A percentile compares a stretch with the other conserved stretches of the same genome.
Conservation (phyloP, 92 coral and sea anemone species). For the Nematostella vectensis region DNA sequence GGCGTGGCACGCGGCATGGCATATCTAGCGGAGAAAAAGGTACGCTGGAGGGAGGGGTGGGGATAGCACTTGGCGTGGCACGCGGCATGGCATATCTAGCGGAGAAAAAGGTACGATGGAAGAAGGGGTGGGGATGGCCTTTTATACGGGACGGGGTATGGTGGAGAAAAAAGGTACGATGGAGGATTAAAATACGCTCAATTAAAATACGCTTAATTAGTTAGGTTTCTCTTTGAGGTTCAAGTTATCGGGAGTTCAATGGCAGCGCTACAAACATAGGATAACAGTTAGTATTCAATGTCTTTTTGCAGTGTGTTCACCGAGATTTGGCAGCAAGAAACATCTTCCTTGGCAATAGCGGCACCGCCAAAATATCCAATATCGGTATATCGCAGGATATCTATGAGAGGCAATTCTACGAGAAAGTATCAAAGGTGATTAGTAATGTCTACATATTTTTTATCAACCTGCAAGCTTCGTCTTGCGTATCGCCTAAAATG, state of each 20-base stretch:
- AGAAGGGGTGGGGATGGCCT: slow-evolving; percentile 22
- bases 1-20: slow-evolving; percentile 58
- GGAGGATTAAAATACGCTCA: neutral
- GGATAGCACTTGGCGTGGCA: slow-evolving; percentile 50
- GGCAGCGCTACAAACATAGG: no score
- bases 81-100: slow-evolving; percentile 56
- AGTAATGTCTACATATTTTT: no score
- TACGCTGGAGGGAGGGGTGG: neutral
- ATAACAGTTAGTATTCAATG: no score
- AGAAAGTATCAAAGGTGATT: slow-evolving; percentile 27
- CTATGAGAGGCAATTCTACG: slow-evolving; percentile 16
- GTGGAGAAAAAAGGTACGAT: slow-evolving; percentile 39
- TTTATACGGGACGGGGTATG: slow-evolving; percentile 53
- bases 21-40: slow-evolving; percentile 47
- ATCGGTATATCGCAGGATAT: slow-evolving; percentile 45
- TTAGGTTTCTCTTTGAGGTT: neutral
- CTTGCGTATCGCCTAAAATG: neutral
- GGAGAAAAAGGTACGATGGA: slow-evolving; percentile 42
- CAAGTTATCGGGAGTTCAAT: no score
- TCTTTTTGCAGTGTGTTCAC: slow-evolving; percentile 61
- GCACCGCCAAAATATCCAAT: slow-evolving; percentile 51
- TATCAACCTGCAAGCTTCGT: neutral
- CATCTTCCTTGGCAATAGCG: slow-evolving; percentile 42
- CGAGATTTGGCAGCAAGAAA: slow-evolving; percentile 60
- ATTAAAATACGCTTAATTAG: no score